These are phyloP conservation scores for Sitta europaea DNA, from an alignment of 2,113 vertebrate genomes.

Conservation along the genomic window DNA sequence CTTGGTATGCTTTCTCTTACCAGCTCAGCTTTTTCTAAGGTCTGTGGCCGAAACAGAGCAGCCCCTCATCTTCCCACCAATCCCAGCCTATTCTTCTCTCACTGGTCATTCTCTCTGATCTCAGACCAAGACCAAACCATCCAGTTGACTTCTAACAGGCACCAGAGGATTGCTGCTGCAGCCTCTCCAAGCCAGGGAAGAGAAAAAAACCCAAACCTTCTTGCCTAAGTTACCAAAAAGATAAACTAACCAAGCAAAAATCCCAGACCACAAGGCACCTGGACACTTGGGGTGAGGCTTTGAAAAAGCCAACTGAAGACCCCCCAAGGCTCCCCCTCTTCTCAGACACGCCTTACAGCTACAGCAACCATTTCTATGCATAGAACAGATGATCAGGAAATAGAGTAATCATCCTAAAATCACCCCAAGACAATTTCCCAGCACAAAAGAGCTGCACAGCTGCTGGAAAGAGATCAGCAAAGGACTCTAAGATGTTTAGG, in stretches of 20 bases:
- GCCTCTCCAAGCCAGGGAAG: not conserved
- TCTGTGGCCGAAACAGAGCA: fast-evolving
- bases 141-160: not conserved
- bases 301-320: not conserved
- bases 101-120: not conserved
- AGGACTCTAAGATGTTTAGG: not conserved
- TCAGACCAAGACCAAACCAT: fast-evolving
- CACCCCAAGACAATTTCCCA: not conserved
- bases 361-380: not conserved
- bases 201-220: no score
- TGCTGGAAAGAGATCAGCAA: not conserved
- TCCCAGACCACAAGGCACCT: fast-evolving
- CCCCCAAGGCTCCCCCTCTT: not conserved
- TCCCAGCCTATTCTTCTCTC: fast-evolving
- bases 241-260: not conserved
- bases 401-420: not conserved
- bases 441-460: not conserved
- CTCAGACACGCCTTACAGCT: not conserved
- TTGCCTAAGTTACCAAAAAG: not conserved
- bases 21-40: not conserved
- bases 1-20: not conserved
- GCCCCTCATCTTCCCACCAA: fast-evolving
- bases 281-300: fast-evolving
- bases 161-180: not conserved
- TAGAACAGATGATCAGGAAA: not conserved